phyloP scores from a whole-genome alignment of 2,888 invertebrate species.

The Aphodius sticticus region DNA sequence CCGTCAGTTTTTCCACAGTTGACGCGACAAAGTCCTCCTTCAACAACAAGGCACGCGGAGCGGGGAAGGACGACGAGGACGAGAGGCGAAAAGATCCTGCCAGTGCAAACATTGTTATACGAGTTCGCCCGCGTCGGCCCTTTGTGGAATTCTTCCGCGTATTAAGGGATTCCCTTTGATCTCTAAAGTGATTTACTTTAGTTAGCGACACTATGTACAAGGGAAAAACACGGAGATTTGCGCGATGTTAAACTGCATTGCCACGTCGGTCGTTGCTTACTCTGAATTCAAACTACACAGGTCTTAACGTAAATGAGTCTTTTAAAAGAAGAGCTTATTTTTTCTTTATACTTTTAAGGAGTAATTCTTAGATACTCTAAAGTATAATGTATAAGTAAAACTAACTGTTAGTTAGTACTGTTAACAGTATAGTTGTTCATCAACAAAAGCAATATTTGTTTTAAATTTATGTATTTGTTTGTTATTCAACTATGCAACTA shows the following conservation, averaged over 20 bases:
- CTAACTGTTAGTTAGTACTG: no score
- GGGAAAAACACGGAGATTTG: background rate
- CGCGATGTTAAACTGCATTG: background rate
- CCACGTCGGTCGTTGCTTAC: background rate
- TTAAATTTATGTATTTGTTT: no score
- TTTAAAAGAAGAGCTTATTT: no score
- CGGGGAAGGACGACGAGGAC: background rate
- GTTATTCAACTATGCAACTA: no score
- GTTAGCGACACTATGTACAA: conserved; percentile 4
- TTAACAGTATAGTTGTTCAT: no score
- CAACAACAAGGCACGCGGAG: background rate
- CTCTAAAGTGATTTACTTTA: conserved; percentile 4
- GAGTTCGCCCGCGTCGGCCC: conserved; percentile 4
- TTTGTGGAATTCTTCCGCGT: conserved; percentile 4
- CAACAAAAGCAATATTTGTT: no score
- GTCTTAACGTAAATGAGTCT: no score
- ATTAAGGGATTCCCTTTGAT: background rate
- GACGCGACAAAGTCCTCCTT: background rate
- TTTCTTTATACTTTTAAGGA: no score
- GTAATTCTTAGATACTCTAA: no score
- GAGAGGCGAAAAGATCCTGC: background rate
- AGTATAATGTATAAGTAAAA: no score
- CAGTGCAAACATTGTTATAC: background rate
- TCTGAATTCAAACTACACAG: background rate
- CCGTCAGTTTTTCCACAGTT: background rate